These are phyloP conservation scores for Tiliacea aurago DNA, from an alignment of 2,888 invertebrate genomes.

Conservation along the genomic window DNA sequence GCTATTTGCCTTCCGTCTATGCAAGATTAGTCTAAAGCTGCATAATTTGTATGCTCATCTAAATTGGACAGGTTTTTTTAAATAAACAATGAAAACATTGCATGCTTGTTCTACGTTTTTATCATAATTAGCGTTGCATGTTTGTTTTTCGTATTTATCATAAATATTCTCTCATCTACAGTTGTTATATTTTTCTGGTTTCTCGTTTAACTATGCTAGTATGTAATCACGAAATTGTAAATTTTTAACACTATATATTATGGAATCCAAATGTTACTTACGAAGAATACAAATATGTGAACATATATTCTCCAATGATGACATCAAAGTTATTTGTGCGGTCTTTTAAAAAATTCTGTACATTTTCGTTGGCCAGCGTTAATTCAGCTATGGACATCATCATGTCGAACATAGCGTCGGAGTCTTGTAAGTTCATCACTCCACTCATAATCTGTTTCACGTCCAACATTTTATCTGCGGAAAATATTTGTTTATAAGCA, in stretches of 20 bases:
- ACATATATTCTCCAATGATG: slow-evolving; percentile 78
- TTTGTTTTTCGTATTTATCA: too few relatives aligned
- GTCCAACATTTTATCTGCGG: slow-evolving; percentile 63
- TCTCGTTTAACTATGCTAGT: background rate
- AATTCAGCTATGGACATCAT: slow-evolving; percentile 44
- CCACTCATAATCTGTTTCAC: slow-evolving; percentile 68
- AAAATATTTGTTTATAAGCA: background rate
- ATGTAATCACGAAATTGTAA: background rate
- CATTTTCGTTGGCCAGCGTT: slow-evolving; percentile 65
- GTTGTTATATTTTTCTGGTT: background rate
- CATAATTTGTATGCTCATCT: background rate
- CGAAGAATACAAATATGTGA: slow-evolving; percentile 71
- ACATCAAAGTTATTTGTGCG: slow-evolving; percentile 72
- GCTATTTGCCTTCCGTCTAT: background rate
- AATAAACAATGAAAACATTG: background rate
- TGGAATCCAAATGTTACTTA: slow-evolving; percentile 61
- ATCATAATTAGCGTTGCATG: too few relatives aligned
- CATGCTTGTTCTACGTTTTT: background rate
- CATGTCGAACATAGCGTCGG: slow-evolving; percentile 40
- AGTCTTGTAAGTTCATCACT: slow-evolving; percentile 44
- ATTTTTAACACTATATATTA: background rate
- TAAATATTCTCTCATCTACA: background rate
- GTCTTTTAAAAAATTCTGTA: slow-evolving; percentile 71
- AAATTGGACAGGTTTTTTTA: background rate
- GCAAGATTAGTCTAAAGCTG: background rate